phyloP scores from a whole-genome alignment of 1,140 invertebrate genomes.

The Eubasilissa regina region DNA sequence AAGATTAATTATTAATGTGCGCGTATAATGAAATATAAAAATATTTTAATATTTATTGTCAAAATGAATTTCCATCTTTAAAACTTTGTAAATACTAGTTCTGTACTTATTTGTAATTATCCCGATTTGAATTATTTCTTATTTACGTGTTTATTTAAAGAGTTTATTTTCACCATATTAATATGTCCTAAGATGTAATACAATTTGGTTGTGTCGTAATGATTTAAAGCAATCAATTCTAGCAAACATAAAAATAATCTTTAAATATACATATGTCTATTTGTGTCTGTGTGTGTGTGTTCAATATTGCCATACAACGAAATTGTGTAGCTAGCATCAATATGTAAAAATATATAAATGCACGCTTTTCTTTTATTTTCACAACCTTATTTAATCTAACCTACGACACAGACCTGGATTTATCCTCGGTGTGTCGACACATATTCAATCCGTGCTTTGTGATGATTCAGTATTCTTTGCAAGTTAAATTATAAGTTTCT shows the following conservation, averaged over 20 bases:
- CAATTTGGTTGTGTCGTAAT: conserved; percentile 56
- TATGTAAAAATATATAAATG: conserved; percentile 24
- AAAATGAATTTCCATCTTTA: too few species aligned
- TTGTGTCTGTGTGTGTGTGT: conserved; percentile 55
- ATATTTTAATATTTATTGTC: too few species aligned
- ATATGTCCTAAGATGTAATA: conserved; percentile 43
- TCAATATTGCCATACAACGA: conserved; percentile 60
- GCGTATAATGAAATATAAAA: too few species aligned
- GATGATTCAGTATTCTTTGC: not conserved
- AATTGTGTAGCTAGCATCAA: conserved; percentile 53
- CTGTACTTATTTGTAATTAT: too few species aligned
- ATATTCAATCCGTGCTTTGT: too few species aligned
- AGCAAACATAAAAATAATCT: conserved; percentile 50
- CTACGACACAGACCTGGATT: not conserved
- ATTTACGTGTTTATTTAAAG: too few species aligned
- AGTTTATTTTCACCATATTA: not conserved
- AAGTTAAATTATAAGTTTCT: not conserved
- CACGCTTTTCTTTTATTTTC: conserved; percentile 17
- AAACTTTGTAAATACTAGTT: too few species aligned
- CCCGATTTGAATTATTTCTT: too few species aligned
- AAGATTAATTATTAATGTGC: too few species aligned
- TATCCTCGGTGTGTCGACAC: not conserved
- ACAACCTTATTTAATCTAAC: not conserved
- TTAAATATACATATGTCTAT: conserved; percentile 30
- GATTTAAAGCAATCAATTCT: conserved; percentile 59